Percentiles rank a stretch among this genome's conserved stretches.
phyloP scores from a whole-genome alignment of 2,113 vertebrate species.

The Corythornis vintsioides region DNA sequence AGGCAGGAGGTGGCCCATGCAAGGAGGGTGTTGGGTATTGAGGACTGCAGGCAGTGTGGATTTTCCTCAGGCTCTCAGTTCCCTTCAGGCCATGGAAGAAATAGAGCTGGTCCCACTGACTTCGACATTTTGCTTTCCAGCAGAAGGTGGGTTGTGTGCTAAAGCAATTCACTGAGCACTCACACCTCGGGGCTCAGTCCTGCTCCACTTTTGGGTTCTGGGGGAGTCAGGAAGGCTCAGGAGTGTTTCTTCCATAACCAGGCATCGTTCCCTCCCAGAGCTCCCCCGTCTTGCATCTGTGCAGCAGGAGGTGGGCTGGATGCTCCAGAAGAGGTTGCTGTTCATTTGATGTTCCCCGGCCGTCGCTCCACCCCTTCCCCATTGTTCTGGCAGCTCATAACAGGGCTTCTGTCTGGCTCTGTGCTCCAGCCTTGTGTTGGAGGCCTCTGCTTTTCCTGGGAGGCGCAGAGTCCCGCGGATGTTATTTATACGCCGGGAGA shows the following conservation, averaged over 20 bases:
- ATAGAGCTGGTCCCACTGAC: background rate
- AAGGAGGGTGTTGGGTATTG: background rate
- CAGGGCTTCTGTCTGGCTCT: background rate
- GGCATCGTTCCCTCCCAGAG: background rate
- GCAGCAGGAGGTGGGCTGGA: background rate
- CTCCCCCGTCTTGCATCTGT: background rate
- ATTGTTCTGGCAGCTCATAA: background rate
- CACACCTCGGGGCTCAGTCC: background rate
- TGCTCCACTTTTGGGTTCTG: no score
- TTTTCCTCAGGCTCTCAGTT: background rate
- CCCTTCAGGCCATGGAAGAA: background rate
- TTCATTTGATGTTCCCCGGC: background rate
- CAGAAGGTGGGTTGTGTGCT: background rate
- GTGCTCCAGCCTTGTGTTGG: background rate
- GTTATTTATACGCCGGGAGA: background rate
- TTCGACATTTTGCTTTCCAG: background rate
- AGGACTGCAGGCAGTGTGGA: background rate
- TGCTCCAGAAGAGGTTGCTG: background rate
- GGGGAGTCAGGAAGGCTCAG: background rate
- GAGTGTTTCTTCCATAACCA: background rate
- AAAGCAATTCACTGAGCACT: background rate
- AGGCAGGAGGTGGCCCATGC: background rate
- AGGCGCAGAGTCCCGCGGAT: background rate
- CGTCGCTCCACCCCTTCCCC: background rate
- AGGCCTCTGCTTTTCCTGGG: background rate